Conservation (phyloP, 1,140 invertebrate genomes). For the Atopsyche davidsoni region DNA sequence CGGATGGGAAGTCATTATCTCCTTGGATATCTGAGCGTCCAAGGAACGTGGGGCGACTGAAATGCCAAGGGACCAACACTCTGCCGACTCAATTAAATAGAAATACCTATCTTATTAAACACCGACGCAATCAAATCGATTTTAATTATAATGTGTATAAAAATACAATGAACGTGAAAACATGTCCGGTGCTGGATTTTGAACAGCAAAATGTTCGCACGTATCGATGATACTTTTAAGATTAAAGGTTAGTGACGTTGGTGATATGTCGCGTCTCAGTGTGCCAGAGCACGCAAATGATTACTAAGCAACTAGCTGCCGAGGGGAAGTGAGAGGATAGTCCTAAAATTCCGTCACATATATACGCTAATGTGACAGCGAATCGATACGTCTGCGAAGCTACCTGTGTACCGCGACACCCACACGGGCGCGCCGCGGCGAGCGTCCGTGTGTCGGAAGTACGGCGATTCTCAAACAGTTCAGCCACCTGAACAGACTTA, state of each 20-base stretch:
- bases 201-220: too few relatives aligned
- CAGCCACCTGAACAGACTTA: too few relatives aligned
- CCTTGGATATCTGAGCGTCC: conserved; percentile 17
- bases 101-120: too few relatives aligned
- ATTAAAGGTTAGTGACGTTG: too few relatives aligned
- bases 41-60: conserved; percentile 10
- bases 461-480: conserved; percentile 14
- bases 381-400: conserved; percentile 14
- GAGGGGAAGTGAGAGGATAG: conserved; percentile 5
- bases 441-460: conserved; percentile 22
- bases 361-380: conserved; percentile 27
- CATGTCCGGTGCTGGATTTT: too few relatives aligned
- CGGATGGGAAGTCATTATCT: conserved; percentile 20
- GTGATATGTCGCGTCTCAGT: background rate
- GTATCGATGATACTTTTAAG: too few relatives aligned
- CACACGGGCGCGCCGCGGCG: background rate
- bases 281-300: background rate
- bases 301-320: background rate
- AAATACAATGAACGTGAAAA: too few relatives aligned
- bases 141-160: too few relatives aligned
- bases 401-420: conserved; percentile 6
- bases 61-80: too few relatives aligned
- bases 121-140: too few relatives aligned
- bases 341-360: conserved; percentile 26
- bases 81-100: too few relatives aligned